A percentile compares a stretch with the other conserved stretches of the same genome.
Evolutionary conservation across 2,797 vertebrate species (phyloP).

Genomic region (Eospalax fontanierii): DNA sequence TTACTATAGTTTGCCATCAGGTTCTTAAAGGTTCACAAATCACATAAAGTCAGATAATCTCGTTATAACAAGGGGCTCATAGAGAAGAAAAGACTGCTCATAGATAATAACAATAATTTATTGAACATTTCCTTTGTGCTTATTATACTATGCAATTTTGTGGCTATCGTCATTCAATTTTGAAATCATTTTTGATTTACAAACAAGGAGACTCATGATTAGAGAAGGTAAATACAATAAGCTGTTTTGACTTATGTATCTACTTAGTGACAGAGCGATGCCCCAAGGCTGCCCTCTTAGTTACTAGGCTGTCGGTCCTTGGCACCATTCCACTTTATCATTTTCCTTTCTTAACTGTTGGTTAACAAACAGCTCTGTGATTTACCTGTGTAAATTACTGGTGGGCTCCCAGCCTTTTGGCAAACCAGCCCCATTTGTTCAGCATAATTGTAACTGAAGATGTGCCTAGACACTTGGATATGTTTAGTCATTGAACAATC

Average conservation of each 20-base stretch:
- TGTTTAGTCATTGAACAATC: constrained; percentile 78
- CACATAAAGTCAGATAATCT: constrained; percentile 21
- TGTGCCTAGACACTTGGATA: constrained; percentile 76
- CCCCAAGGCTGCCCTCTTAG: neutral
- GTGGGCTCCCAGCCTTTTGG: constrained; percentile 61
- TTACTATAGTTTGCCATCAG: neutral
- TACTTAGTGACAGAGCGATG: neutral
- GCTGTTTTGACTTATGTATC: neutral
- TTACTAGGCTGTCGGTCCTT: neutral
- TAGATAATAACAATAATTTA: constrained; percentile 1
- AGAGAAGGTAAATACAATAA: neutral
- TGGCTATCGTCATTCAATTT: constrained; percentile 45
- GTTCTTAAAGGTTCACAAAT: constrained; percentile 41
- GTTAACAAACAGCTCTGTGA: constrained; percentile 65
- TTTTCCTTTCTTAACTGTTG: constrained; percentile 59
- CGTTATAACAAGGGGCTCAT: neutral
- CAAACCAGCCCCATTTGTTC: constrained; percentile 7
- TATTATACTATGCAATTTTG: neutral
- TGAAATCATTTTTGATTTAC: constrained; percentile 22
- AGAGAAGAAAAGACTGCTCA: constrained; percentile 12
- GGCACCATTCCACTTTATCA: neutral
- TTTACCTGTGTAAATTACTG: constrained; percentile 63
- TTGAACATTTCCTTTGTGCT: constrained; percentile 40
- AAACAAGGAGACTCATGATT: neutral
- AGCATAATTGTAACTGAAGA: constrained; percentile 81